Evolutionary conservation across 2,797 vertebrate genomes (phyloP).

Genomic region (Somateria mollissima): DNA sequence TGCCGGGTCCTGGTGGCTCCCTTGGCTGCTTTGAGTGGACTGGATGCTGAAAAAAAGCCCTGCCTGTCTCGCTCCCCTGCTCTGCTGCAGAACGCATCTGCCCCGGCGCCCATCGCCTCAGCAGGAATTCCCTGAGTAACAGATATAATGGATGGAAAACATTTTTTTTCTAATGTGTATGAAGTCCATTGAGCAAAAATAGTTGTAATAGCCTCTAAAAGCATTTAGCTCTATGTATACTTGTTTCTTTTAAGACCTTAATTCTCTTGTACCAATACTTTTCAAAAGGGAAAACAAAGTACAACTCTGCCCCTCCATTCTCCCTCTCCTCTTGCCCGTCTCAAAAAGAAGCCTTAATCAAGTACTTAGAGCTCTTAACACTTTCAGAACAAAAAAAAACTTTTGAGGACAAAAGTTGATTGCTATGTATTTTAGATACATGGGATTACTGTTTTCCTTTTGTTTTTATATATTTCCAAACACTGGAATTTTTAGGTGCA

Average conservation of each 20-base stretch:
- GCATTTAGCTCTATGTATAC: not conserved
- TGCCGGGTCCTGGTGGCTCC: too few relatives aligned
- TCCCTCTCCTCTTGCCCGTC: too few relatives aligned
- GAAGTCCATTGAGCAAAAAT: not conserved
- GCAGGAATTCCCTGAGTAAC: not conserved
- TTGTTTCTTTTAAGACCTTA: not conserved
- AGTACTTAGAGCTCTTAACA: not conserved
- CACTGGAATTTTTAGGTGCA: not conserved
- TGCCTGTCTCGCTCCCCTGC: too few relatives aligned
- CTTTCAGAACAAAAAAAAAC: not conserved
- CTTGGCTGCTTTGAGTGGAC: too few relatives aligned
- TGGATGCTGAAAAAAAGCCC: too few relatives aligned
- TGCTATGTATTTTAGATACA: not conserved
- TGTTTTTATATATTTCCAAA: not conserved
- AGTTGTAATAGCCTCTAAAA: not conserved
- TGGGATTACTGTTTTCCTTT: not conserved
- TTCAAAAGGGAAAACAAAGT: conserved; percentile 2
- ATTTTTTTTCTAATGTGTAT: not conserved
- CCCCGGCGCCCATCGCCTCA: too few relatives aligned
- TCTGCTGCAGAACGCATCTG: too few relatives aligned
- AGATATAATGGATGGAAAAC: not conserved
- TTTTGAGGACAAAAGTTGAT: not conserved
- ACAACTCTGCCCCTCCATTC: not conserved
- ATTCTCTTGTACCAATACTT: not conserved
- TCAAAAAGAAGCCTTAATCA: too few relatives aligned